Conservation (phyloP, 2,797 vertebrate species). For the Microctenopoma stevenorrisi region DNA sequence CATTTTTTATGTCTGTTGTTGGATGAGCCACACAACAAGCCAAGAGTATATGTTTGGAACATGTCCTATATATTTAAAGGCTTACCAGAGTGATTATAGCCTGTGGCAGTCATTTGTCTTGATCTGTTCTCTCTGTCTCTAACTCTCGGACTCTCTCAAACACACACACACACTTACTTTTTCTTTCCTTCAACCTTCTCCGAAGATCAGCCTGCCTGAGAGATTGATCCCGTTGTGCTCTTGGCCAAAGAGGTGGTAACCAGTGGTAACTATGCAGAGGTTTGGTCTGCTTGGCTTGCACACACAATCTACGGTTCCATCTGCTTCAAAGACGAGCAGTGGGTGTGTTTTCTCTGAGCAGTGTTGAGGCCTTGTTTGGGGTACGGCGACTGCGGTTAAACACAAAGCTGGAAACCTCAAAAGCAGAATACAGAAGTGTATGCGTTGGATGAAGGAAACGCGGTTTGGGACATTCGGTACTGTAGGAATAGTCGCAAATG, state of each 20-base stretch:
- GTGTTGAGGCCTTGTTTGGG: slow-evolving; percentile 24
- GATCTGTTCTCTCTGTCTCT: slow-evolving; percentile 12
- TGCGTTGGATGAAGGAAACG: not conserved
- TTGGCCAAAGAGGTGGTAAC: slow-evolving; percentile 66
- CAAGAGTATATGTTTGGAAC: slow-evolving; percentile 52
- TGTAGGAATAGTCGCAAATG: not conserved
- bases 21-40: slow-evolving; percentile 59
- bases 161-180: slow-evolving; percentile 7
- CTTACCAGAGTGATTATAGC: slow-evolving; percentile 65
- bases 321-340: slow-evolving; percentile 45
- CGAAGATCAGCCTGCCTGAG: slow-evolving; percentile 13
- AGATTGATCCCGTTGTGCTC: slow-evolving; percentile 55
- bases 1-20: slow-evolving; percentile 52
- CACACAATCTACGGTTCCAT: slow-evolving; percentile 56
- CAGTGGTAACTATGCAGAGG: slow-evolving; percentile 56
- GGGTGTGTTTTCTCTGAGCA: slow-evolving; percentile 47
- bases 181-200: slow-evolving; percentile 13
- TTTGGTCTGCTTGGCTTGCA: slow-evolving; percentile 41
- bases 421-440: slow-evolving; percentile 8
- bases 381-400: slow-evolving; percentile 35
- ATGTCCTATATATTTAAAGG: slow-evolving; percentile 71
- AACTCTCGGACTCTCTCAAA: not conserved
- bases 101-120: slow-evolving; percentile 46
- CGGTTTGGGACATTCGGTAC: not conserved
- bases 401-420: slow-evolving; percentile 18